Percentiles rank a stretch among this genome's conserved stretches.
These are phyloP conservation scores for Dipodomys stephensi DNA, from an alignment of 2,113 vertebrate species.

Conservation along the genomic window DNA sequence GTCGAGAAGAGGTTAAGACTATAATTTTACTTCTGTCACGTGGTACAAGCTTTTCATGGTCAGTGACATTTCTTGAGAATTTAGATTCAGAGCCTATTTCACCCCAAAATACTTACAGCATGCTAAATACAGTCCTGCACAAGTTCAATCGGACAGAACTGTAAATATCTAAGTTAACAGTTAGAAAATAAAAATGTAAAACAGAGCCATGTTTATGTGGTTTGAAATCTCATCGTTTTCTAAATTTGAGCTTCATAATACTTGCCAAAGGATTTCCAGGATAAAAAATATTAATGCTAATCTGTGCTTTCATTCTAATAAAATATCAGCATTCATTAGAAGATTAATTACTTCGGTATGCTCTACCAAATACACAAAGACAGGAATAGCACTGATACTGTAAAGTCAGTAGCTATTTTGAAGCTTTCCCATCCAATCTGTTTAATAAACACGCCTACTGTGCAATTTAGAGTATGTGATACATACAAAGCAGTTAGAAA, in stretches of 20 bases:
- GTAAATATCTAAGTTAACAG: conserved; percentile 85
- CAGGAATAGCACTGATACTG: conserved; percentile 85
- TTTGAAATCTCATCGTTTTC: conserved; percentile 81
- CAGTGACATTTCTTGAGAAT: conserved; percentile 84
- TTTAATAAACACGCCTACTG: conserved; percentile 89
- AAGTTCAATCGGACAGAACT: conserved; percentile 83
- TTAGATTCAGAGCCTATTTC: conserved; percentile 87
- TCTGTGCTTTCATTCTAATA: conserved; percentile 90
- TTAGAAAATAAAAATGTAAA: conserved; percentile 81
- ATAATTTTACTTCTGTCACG: conserved; percentile 83
- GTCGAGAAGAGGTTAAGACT: conserved; percentile 77
- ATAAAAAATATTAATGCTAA: conserved; percentile 88
- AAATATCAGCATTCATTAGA: conserved; percentile 89
- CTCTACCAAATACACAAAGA: conserved; percentile 87
- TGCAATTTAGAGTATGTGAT: conserved; percentile 88
- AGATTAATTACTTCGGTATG: conserved; percentile 87
- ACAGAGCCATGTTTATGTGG: conserved; percentile 85
- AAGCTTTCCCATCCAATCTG: conserved; percentile 83
- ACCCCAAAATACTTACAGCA: conserved; percentile 88
- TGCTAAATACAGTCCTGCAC: conserved; percentile 86
- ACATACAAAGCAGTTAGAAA: conserved; percentile 91
- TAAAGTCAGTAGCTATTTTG: conserved; percentile 83
- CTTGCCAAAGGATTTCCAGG: conserved; percentile 83
- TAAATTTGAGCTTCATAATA: conserved; percentile 85
- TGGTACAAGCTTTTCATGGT: conserved; percentile 85